A percentile compares a stretch with the other conserved stretches of the same genome.
Conservation (phyloP, 2,113 vertebrate species). For the Calidris pygmaea region DNA sequence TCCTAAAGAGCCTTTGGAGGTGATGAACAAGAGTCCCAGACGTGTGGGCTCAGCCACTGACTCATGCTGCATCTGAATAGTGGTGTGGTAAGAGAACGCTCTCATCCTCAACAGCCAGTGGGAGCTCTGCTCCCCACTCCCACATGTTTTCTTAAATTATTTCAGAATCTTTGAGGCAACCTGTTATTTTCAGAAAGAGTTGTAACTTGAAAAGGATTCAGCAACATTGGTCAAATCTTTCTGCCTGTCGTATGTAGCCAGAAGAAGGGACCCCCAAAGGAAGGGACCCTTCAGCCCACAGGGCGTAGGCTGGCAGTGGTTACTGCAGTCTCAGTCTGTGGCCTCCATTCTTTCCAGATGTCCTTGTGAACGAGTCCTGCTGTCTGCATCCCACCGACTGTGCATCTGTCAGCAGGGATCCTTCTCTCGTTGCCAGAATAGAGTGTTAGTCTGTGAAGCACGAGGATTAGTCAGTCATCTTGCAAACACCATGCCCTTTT, state of each 20-base stretch:
- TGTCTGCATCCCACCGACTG: background rate
- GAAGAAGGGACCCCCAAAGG: background rate
- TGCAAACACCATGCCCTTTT: background rate
- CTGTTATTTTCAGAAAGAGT: conserved; percentile 6
- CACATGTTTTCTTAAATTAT: conserved; percentile 47
- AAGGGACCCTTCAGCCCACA: background rate
- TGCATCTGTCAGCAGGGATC: background rate
- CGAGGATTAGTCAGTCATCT: background rate
- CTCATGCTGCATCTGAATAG: conserved; percentile 53
- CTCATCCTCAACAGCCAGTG: conserved; percentile 16
- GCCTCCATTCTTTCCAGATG: background rate
- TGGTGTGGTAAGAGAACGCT: background rate
- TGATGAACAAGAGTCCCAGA: conserved; percentile 40
- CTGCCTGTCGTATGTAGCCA: rapidly evolving
- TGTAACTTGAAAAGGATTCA: background rate
- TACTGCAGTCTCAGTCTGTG: background rate
- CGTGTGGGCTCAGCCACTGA: conserved; percentile 58
- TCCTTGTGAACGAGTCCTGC: background rate
- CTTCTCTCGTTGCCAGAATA: background rate
- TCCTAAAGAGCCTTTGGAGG: conserved; percentile 10
- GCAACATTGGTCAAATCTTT: background rate
- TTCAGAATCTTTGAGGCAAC: conserved; percentile 21
- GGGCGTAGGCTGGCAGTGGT: rapidly evolving
- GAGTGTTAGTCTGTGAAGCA: background rate
- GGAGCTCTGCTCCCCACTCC: conserved; percentile 48